phyloP scores from a whole-genome alignment of 2,113 vertebrate genomes.

The Hypomesus transpacificus region DNA sequence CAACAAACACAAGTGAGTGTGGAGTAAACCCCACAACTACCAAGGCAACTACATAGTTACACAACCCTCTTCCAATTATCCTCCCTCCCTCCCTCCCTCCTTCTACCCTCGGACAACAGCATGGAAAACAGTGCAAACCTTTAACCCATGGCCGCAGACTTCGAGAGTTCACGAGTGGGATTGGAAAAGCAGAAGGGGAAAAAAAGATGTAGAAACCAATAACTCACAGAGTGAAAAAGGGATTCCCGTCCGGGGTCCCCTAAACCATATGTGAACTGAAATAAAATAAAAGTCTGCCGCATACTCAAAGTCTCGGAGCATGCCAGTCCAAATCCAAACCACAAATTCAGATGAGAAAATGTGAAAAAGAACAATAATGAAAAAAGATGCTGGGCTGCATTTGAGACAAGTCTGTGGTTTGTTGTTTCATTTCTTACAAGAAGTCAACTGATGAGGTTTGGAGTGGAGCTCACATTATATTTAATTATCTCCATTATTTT shows the following conservation, averaged over 20 bases:
- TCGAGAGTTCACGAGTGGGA: constrained; percentile 13
- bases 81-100: constrained; percentile 52
- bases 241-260: constrained; percentile 36
- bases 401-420: constrained; percentile 65
- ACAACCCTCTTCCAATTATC: too few relatives aligned
- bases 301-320: constrained; percentile 51
- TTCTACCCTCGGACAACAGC: constrained; percentile 36
- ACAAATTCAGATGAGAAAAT: constrained; percentile 51
- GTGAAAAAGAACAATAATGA: constrained; percentile 60
- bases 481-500: constrained; percentile 45
- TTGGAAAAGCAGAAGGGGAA: constrained; percentile 19
- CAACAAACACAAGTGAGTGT: too few relatives aligned
- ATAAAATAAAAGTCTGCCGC: constrained; percentile 55
- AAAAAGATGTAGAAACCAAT: constrained; percentile 28
- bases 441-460: constrained; percentile 46
- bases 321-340: constrained; percentile 53
- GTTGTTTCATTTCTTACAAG: constrained; percentile 61
- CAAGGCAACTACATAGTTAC: too few relatives aligned
- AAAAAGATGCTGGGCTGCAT: constrained; percentile 60
- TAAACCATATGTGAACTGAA: constrained; percentile 57
- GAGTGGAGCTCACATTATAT: constrained; percentile 47
- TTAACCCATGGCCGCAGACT: constrained; percentile 13
- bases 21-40: too few relatives aligned
- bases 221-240: constrained; percentile 42
- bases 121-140: too few relatives aligned